Evolutionary conservation across 2,113 vertebrate species (phyloP).

Genomic region (Malurus elegans): DNA sequence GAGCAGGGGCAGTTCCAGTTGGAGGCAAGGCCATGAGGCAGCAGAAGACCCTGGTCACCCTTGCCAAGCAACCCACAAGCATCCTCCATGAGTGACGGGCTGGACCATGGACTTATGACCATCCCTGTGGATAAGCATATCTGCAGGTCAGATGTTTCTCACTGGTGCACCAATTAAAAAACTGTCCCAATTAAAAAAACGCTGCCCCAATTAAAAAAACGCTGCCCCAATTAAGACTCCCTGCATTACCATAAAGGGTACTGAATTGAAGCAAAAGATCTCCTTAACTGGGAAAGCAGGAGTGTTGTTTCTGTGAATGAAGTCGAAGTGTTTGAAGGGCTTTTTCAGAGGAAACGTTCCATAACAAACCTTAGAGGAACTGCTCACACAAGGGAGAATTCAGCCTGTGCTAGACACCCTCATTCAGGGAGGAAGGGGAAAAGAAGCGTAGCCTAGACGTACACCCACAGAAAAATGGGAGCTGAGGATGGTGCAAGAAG

Average conservation of each 20-base stretch:
- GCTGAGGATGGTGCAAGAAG: neutral
- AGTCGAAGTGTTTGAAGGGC: neutral
- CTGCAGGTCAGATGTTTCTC: neutral
- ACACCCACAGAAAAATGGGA: neutral
- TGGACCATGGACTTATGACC: neutral
- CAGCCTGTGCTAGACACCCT: rapidly evolving
- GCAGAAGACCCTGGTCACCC: neutral
- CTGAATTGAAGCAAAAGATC: neutral
- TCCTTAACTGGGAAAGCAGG: neutral
- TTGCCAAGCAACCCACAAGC: rapidly evolving
- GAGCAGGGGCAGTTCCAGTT: neutral
- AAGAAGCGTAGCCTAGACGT: neutral
- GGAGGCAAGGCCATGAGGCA: neutral
- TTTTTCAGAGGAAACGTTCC: neutral
- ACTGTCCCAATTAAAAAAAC: neutral
- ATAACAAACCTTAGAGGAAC: neutral
- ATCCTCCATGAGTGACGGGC: rapidly evolving
- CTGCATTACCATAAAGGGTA: rapidly evolving
- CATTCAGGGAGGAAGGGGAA: neutral
- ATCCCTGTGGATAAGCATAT: rapidly evolving
- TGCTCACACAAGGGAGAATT: neutral
- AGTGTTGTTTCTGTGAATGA: neutral
- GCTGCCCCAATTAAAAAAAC: neutral
- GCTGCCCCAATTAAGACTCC: neutral
- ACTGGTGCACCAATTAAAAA: neutral